A percentile compares a stretch with the other conserved stretches of the same genome.
Conservation (phyloP, 1,140 invertebrate species). For the Zaprionus africanus region DNA sequence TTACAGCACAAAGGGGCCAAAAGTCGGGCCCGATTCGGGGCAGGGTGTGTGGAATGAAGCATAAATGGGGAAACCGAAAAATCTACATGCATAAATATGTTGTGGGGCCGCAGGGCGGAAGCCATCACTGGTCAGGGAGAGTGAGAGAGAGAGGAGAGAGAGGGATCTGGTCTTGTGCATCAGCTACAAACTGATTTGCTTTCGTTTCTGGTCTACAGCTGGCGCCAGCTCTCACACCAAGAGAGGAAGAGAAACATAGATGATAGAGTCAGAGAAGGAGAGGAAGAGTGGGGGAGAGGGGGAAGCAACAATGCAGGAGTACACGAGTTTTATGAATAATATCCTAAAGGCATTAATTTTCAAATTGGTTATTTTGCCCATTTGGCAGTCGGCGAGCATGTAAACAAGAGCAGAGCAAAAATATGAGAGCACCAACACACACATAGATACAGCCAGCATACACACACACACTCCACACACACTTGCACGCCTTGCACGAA, state of each 20-base stretch:
- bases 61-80: constrained; percentile 43
- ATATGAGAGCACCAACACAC: constrained; percentile 4
- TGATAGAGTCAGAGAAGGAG: background rate
- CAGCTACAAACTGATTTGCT: constrained; percentile 48
- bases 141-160: background rate
- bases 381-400: constrained; percentile 71
- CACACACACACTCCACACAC: constrained; percentile 18
- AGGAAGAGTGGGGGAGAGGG: background rate
- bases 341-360: constrained; percentile 81
- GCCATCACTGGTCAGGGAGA: constrained; percentile 17
- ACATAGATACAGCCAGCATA: constrained; percentile 23
- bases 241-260: background rate
- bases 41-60: background rate
- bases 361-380: constrained; percentile 80
- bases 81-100: constrained; percentile 69
- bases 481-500: constrained; percentile 1
- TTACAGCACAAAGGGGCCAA: constrained; percentile 59
- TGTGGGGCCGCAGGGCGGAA: constrained; percentile 12
- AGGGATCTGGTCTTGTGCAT: constrained; percentile 39
- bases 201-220: constrained; percentile 30
- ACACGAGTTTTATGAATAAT: constrained; percentile 79
- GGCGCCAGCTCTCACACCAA: background rate
- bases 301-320: constrained; percentile 30
- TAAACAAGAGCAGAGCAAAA: constrained; percentile 67
- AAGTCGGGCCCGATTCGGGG: background rate